Evolutionary conservation across 1,140 invertebrate species (phyloP), one percentile per base, ranked within the genome.

Genomic region (Platyura marginata): DNA sequence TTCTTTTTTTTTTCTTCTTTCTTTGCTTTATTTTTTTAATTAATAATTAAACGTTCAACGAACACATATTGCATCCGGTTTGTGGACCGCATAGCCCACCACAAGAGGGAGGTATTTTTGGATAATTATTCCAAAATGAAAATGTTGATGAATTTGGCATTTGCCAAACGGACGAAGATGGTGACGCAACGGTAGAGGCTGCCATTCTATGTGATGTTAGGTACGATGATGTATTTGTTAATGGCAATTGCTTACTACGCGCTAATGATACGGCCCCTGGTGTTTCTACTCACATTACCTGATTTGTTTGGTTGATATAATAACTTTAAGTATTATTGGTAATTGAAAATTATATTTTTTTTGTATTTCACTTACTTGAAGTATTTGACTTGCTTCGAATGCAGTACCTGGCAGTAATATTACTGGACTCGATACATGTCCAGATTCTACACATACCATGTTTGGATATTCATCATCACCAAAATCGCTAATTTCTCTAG

Each of bases 371-470:
- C 19, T 42, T 52, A 61, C 58, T 54, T 61, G 58, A 21, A 61
- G 47, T 38, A 61, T 61, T 49, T 61, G 58, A 41, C 58, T 61
- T 29, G 58, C 58, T 41, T 61, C 58, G 18, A 51, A 61, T 5
- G 55, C 55, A 5, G 83, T 87, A 32, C 86, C 85, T 22, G 87
- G 84, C 46, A 86, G 63, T 22, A 95, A 68, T 51, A 84, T 77
- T 20, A 92, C 80, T 34, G 84, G 87, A 49, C 77, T 75, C 43
- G 75, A 79, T 1, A 95, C 88, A 56, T 86, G 79, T 22, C 90
- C 90, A 43, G 87, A 79, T 62, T 95, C 90, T 20, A 96, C 87
- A 66, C 91, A 96, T 45, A 94, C 72, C 88, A 94, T 93, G 56
- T 88, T 89, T 9, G 82, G 82, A 66, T 88, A 93, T 62, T 94